Evolutionary conservation across 2,888 invertebrate genomes (phyloP), one percentile per base, ranked within the genome.

Genomic region (Campoletis raptor): DNA sequence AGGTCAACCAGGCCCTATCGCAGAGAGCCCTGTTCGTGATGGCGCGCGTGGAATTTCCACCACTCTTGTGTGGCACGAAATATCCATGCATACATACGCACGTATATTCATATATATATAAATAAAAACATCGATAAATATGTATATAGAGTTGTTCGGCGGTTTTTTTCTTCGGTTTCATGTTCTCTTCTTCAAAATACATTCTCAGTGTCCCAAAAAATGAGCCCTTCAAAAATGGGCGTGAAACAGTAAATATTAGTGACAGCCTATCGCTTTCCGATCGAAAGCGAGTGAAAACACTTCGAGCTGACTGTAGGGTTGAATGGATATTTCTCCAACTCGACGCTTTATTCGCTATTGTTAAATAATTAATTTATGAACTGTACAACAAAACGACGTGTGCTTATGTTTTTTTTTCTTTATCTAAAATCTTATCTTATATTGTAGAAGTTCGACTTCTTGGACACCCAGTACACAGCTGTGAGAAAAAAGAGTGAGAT

Each of bases 41-140:
- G 90, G 90, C 90, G 89, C 89, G 90, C 76, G 37, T 85, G 89
- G 92, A 92, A 92, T 92, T 91, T 89, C 81, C 86, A 89, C 86
- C 83, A 76, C 78, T 83, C 78, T 83, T 81, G 79, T 72, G 76
- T 76, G 80, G 64, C 64, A 79, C 57, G 36, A 42, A 80, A 70
- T 70, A 70, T 48, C 37, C 64, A 80, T 18, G 18, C 77, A 42
- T 40, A 70, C 52, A 61, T 76, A 66, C 42, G 67, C 42, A 77
- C 66, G 12, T 45, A 70, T 9, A 70, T 9, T 67, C 30, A 12
- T 42, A 42, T 40, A 42, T 40, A 24, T 42, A 69, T n/a, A 64
- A 57, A 37, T 57, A 64, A 57, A 57, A 12, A 57, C 12, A 12
- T 30, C 24, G 12, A 30, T 24, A 57, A 61, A 61, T 61, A 61